These are phyloP conservation scores for Coregonus ussuriensis DNA, from an alignment of 2,797 vertebrate genomes.

Conservation along the genomic window DNA sequence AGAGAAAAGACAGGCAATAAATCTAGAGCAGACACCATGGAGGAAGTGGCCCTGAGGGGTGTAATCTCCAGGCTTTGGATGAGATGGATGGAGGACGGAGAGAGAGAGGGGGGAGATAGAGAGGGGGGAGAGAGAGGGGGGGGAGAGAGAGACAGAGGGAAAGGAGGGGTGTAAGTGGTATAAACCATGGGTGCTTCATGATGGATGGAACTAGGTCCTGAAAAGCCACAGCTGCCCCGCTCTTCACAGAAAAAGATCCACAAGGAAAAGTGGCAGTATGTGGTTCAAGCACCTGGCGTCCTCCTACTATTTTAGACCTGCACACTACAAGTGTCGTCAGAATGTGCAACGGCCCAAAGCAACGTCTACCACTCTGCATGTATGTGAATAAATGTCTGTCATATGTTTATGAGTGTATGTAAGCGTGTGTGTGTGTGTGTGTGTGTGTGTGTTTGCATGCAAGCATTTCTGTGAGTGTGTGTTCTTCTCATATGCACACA, in stretches of 20 bases:
- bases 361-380: conserved; percentile 27
- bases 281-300: conserved; percentile 74
- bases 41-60: not conserved
- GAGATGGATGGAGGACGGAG: not conserved
- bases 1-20: not conserved
- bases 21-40: not conserved
- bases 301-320: conserved; percentile 71
- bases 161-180: conserved; percentile 39
- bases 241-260: conserved; percentile 68
- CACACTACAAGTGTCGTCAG: conserved; percentile 65
- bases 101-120: too few species aligned
- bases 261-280: conserved; percentile 68
- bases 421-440: not conserved
- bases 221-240: conserved; percentile 69
- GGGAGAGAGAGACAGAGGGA: not conserved
- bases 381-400: conserved; percentile 5
- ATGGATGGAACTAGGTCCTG: conserved; percentile 67
- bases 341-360: conserved; percentile 53
- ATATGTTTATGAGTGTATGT: not conserved
- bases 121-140: too few species aligned
- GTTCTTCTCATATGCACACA: too few species aligned
- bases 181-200: conserved; percentile 60
- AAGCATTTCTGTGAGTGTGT: too few species aligned
- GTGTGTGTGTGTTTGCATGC: not conserved
- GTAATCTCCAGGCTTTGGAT: not conserved